Conservation (phyloP, 2,113 vertebrate genomes). For the Garra rufa region DNA sequence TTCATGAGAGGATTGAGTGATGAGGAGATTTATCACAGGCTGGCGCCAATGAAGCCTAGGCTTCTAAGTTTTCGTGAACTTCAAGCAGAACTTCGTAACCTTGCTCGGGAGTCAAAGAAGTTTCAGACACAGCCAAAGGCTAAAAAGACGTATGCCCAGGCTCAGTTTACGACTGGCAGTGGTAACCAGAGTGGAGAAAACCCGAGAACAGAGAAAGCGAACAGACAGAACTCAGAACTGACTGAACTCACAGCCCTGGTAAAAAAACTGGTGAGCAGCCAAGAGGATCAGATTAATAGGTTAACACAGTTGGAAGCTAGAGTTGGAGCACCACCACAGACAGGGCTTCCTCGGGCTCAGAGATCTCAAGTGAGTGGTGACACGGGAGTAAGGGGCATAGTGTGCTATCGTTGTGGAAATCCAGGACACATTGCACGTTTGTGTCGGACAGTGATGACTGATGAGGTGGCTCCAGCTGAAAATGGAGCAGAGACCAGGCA, state of each 20-base stretch:
- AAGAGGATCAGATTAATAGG: neutral
- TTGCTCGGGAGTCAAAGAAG: neutral
- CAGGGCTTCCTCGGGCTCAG: too few species aligned
- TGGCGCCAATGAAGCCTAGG: conserved; percentile 2
- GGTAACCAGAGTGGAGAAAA: neutral
- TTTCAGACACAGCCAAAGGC: neutral
- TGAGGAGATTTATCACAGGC: conserved; percentile 13
- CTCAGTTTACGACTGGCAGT: neutral
- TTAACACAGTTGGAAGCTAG: neutral
- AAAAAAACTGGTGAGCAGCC: conserved; percentile 13
- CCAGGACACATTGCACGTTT: too few species aligned
- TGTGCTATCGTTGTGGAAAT: too few species aligned
- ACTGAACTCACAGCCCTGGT: conserved; percentile 13
- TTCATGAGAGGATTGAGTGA: conserved; percentile 31
- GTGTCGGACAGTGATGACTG: too few species aligned
- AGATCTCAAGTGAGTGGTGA: too few species aligned
- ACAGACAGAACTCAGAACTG: conserved; percentile 10
- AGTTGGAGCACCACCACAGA: too few species aligned
- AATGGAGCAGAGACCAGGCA: too few species aligned
- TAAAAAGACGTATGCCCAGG: neutral
- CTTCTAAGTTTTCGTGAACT: conserved; percentile 17
- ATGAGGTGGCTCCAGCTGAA: too few species aligned
- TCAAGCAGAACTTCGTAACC: conserved; percentile 1
- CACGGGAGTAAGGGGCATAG: too few species aligned
- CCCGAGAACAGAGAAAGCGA: neutral